Evolutionary conservation across 2,113 vertebrate genomes (phyloP), one percentile per base, ranked within the genome.

Genomic region (Engystomops pustulosus): DNA sequence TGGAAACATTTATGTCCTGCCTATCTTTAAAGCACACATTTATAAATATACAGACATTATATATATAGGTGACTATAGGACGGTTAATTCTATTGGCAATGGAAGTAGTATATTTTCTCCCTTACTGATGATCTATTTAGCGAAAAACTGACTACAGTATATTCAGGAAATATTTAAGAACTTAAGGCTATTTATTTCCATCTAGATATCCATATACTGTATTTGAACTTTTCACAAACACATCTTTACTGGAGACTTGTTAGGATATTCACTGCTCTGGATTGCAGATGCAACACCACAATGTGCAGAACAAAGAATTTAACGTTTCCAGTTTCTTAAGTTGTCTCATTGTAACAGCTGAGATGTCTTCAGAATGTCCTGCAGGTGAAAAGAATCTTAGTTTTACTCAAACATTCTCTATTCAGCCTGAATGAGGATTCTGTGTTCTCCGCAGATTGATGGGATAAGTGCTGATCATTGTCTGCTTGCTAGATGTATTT

Each of bases 351-450:
- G 10, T 10, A 20, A 17, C 67, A 38, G 67, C 32, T 23, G 23
- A 71, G n/a, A 20, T 12, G 10, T 44, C 38, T 71, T 44, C n/a
- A 71, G 68, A 12, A 71, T 45, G 41, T 71, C 69, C 10, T 71
- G n/a, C n/a, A 15, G 69, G 69, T 45, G 69, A 27, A 25, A 45
- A 2, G 8, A 14, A 4, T n/a, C n/a, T 25, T 5, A 23, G 38
- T 41, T 45, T 25, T 71, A 23, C 69, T 45, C n/a, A 14, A 7
- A 71, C 69, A 23, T 71, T 45, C 11, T 45, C n/a, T 45, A 71
- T 71, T 71, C n/a, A 71, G 23, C 6, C n/a, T 25, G 9, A 45
- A 45, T 71, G 38, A 45, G 41, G 14, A 30, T 12, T 25, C n/a
- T 45, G n/a, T 15, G 45, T 71, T 71, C 38, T 36, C 65, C 20